phyloP scores from a whole-genome alignment of 2,888 invertebrate genomes.

The Agrotis segetum region DNA sequence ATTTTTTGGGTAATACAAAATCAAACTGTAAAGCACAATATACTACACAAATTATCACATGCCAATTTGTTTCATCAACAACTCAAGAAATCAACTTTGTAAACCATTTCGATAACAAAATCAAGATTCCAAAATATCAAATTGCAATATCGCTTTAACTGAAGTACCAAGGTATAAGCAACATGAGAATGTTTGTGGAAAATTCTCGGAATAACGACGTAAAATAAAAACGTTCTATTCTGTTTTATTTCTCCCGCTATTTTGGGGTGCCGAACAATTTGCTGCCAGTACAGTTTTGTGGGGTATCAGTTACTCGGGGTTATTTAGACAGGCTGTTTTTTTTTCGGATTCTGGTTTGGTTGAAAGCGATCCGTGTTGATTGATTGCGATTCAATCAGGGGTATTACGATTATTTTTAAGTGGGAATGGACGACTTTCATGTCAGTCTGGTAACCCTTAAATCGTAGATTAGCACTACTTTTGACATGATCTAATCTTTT shows the following conservation, averaged over 20 bases:
- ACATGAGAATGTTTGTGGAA: slow-evolving; percentile 34
- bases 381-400: neutral
- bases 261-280: slow-evolving; percentile 38
- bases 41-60: too few relatives aligned
- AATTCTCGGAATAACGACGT: slow-evolving; percentile 23
- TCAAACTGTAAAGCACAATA: too few relatives aligned
- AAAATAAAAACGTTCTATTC: slow-evolving; percentile 49
- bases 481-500: neutral
- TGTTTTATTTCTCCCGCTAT: slow-evolving; percentile 36
- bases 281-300: slow-evolving; percentile 30
- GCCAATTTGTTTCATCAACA: too few relatives aligned
- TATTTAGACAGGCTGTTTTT: slow-evolving; percentile 28
- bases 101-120: neutral
- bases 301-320: slow-evolving; percentile 40
- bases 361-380: slow-evolving; percentile 6
- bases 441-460: neutral
- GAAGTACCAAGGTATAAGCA: slow-evolving; percentile 50
- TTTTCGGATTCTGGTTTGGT: slow-evolving; percentile 17
- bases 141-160: slow-evolving; percentile 30
- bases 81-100: too few relatives aligned
- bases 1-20: too few relatives aligned
- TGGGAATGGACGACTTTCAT: neutral
- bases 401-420: neutral
- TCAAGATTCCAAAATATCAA: slow-evolving; percentile 17
- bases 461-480: neutral